Percentiles rank a stretch among this genome's conserved stretches.
Conservation (phyloP, 1,140 invertebrate species). For the Acromyrmex charruanus region DNA sequence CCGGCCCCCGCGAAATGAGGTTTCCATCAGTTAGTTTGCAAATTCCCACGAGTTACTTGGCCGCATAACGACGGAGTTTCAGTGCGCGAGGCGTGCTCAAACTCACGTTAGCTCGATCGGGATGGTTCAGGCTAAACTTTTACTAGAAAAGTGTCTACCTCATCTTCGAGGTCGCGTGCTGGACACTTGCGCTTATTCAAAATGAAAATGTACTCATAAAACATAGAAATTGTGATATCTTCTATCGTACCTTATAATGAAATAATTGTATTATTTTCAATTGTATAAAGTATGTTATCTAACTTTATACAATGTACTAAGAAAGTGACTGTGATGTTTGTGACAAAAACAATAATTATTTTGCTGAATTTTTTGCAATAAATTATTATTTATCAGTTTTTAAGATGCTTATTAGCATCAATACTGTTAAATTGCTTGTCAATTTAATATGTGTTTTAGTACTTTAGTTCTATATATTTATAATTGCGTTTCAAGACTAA, state of each 20-base stretch:
- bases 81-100: slow-evolving; percentile 58
- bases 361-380: too few relatives aligned
- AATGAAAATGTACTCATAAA: slow-evolving; percentile 20
- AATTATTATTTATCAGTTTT: too few relatives aligned
- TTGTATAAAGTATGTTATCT: not conserved
- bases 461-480: too few relatives aligned
- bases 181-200: slow-evolving; percentile 30
- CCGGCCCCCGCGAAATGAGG: slow-evolving; percentile 66
- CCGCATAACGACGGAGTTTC: slow-evolving; percentile 68
- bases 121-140: slow-evolving; percentile 63
- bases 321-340: not conserved
- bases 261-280: slow-evolving; percentile 15
- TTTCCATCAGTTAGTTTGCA: slow-evolving; percentile 75
- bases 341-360: too few relatives aligned
- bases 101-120: slow-evolving; percentile 74
- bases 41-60: slow-evolving; percentile 75
- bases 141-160: slow-evolving; percentile 10
- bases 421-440: too few relatives aligned
- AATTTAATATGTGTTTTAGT: too few relatives aligned
- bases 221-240: not conserved
- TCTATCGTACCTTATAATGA: not conserved
- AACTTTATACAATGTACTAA: not conserved
- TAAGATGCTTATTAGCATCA: too few relatives aligned
- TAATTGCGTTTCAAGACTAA: too few relatives aligned
- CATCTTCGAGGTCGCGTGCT: slow-evolving; percentile 55